These are phyloP conservation scores for Eclectus roratus DNA, from an alignment of 2,113 vertebrate species.

Conservation along the genomic window DNA sequence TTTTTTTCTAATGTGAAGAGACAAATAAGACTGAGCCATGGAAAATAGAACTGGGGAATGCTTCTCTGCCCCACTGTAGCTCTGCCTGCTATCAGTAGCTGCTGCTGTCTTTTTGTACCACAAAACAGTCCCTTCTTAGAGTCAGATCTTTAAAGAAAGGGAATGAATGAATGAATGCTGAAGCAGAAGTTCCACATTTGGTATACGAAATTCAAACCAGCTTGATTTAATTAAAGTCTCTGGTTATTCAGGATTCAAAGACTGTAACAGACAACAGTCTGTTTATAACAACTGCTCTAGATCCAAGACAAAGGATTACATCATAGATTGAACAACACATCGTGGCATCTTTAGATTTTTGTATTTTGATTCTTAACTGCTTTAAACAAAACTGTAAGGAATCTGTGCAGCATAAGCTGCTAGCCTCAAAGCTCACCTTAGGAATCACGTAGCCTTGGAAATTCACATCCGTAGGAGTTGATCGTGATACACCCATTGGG, in stretches of 20 bases:
- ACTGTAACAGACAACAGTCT: not conserved
- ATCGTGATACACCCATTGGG: slow-evolving; percentile 54
- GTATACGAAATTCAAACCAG: not conserved
- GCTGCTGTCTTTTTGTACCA: not conserved
- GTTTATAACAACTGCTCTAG: not conserved
- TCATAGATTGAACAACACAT: not conserved
- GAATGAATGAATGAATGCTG: not conserved
- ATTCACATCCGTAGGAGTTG: slow-evolving; percentile 28
- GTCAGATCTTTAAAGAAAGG: not conserved
- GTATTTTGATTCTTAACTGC: not conserved
- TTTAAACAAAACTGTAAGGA: not conserved
- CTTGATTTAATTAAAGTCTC: not conserved
- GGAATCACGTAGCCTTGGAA: slow-evolving; percentile 66
- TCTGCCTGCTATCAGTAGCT: not conserved
- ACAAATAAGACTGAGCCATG: not conserved
- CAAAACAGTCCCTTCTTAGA: not conserved
- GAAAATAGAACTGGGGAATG: not conserved
- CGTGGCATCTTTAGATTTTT: not conserved
- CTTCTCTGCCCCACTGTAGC: not conserved
- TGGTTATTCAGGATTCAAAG: not conserved
- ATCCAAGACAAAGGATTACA: not conserved
- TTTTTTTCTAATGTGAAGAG: not conserved
- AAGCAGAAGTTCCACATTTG: not conserved
- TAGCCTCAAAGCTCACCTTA: slow-evolving; percentile 46
- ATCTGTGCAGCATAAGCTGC: not conserved